phyloP scores from a whole-genome alignment of 2,113 vertebrate genomes.

The Syrrhaptes paradoxus region DNA sequence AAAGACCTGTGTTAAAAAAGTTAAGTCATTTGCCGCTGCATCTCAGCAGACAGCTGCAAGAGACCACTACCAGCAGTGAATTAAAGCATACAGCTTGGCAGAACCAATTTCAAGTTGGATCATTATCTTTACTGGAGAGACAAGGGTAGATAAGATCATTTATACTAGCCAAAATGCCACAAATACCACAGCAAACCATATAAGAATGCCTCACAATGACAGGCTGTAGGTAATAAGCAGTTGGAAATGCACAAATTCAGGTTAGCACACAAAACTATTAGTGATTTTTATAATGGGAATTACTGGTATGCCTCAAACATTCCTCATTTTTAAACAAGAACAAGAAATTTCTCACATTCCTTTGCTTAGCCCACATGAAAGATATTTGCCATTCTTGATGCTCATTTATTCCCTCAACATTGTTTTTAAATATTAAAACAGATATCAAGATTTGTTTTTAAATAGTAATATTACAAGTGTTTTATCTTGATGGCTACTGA shows the following conservation, averaged over 20 bases:
- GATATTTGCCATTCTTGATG: constrained; percentile 60
- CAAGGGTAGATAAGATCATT: neutral
- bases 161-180: neutral
- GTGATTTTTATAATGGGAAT: neutral
- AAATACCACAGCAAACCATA: neutral
- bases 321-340: constrained; percentile 36
- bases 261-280: neutral
- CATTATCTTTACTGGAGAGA: neutral
- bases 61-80: neutral
- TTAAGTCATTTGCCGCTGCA: neutral
- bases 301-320: constrained; percentile 28
- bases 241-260: neutral
- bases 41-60: neutral
- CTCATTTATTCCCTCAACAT: constrained; percentile 26
- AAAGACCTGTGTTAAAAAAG: neutral
- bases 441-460: neutral
- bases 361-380: constrained; percentile 57
- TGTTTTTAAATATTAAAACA: neutral
- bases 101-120: neutral
- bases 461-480: neutral
- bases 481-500: neutral
- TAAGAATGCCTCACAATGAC: fast-evolving
- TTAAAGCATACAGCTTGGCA: neutral
- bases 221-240: neutral
- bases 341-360: constrained; percentile 44